A percentile compares a stretch with the other conserved stretches of the same genome.
These are phyloP conservation scores for Trinorchestia longiramus DNA, from an alignment of 1,140 invertebrate genomes.

Conservation along the genomic window DNA sequence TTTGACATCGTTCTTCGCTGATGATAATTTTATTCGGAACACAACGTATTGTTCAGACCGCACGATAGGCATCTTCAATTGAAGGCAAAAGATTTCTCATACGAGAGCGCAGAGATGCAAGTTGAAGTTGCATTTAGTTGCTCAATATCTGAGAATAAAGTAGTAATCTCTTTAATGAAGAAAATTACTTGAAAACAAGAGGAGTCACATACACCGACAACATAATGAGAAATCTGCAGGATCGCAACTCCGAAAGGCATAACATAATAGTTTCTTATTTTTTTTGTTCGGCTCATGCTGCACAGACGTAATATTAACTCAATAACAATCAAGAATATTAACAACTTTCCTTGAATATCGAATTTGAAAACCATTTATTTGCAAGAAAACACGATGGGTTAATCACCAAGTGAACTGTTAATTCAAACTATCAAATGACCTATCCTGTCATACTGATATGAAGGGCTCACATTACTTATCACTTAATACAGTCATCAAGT, in stretches of 20 bases:
- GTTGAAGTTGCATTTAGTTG: too few relatives aligned
- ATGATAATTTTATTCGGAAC: neutral
- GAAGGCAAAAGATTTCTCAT: neutral
- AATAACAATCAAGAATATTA: too few relatives aligned
- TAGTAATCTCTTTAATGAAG: neutral
- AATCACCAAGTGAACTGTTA: neutral
- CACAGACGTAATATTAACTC: neutral
- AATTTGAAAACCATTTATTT: neutral
- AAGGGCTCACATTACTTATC: too few relatives aligned
- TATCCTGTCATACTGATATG: too few relatives aligned
- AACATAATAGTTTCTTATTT: neutral
- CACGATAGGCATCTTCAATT: neutral
- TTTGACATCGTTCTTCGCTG: neutral
- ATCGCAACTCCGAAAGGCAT: neutral
- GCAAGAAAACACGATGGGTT: neutral
- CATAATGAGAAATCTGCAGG: neutral
- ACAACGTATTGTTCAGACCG: neutral
- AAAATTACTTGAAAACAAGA: neutral
- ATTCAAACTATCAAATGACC: neutral
- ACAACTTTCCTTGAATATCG: neutral
- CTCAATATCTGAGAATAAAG: too few relatives aligned
- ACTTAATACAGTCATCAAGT: too few relatives aligned
- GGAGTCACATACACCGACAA: neutral
- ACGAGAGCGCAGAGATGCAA: neutral
- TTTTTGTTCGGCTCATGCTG: neutral